These are phyloP conservation scores for Euthynnus affinis DNA, from an alignment of 2,797 vertebrate species.

Conservation along the genomic window DNA sequence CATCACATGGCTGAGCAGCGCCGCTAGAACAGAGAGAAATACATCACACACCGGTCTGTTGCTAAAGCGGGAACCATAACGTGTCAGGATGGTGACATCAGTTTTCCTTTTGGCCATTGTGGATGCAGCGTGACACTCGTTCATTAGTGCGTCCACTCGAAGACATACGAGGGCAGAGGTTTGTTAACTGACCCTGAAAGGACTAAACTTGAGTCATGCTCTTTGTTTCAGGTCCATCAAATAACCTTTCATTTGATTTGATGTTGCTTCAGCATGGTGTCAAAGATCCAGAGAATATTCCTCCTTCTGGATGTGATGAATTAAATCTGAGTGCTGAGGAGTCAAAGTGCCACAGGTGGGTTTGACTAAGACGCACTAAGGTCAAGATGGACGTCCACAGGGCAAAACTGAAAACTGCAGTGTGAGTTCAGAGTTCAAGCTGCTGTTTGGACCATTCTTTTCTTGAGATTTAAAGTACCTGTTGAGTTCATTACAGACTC, in stretches of 20 bases:
- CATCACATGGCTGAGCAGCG: conserved; percentile 28
- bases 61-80: conserved; percentile 23
- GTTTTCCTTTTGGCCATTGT: conserved; percentile 48
- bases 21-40: conserved; percentile 36
- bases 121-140: conserved; percentile 41
- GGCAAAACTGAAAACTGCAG: neutral
- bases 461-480: neutral
- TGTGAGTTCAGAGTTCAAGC: neutral
- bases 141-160: conserved; percentile 42
- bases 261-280: conserved; percentile 12
- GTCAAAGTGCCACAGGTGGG: neutral
- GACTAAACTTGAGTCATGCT: conserved; percentile 35
- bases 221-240: conserved; percentile 36
- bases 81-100: conserved; percentile 50
- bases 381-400: neutral
- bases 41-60: conserved; percentile 42
- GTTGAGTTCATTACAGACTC: neutral
- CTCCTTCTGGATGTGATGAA: neutral
- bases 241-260: conserved; percentile 6
- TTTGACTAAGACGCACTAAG: neutral
- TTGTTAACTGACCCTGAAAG: conserved; percentile 7
- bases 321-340: neutral
- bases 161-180: no score
- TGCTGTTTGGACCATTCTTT: neutral
- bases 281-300: conserved; percentile 25